Percentiles rank a stretch among this genome's conserved stretches.
These are phyloP conservation scores for Sarcophaga variegata DNA, from an alignment of 2,888 invertebrate genomes.

Conservation along the genomic window DNA sequence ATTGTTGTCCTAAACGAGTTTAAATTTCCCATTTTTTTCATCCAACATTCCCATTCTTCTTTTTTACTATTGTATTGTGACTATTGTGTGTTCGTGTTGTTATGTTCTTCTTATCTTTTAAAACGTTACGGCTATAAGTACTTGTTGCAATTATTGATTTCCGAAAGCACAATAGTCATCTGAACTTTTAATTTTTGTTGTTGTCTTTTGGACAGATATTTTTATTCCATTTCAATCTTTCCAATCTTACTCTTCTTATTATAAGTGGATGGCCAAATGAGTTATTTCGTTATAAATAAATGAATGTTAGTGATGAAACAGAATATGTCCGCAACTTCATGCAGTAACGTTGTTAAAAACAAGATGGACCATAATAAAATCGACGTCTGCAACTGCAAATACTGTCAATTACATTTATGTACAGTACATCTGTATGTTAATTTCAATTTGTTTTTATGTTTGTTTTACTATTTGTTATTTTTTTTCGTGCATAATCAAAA, in stretches of 20 bases:
- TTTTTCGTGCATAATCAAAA: too few species aligned
- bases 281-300: not conserved
- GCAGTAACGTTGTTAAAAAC: too few species aligned
- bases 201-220: conserved; percentile 11
- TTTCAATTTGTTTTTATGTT: too few species aligned
- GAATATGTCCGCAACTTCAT: too few species aligned
- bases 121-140: conserved; percentile 69
- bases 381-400: too few species aligned
- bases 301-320: too few species aligned
- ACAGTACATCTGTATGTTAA: too few species aligned
- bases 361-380: too few species aligned
- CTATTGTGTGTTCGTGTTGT: not conserved
- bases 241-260: not conserved
- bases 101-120: conserved; percentile 46
- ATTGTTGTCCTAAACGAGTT: conserved; percentile 72
- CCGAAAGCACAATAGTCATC: conserved; percentile 8
- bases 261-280: conserved; percentile 17
- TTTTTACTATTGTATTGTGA: too few species aligned
- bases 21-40: conserved; percentile 60
- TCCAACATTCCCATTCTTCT: not conserved
- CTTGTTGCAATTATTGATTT: conserved; percentile 80
- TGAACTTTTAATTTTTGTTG: not conserved
- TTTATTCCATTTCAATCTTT: conserved; percentile 16
- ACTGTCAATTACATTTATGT: too few species aligned
- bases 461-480: too few species aligned